Evolutionary conservation across 1,140 invertebrate genomes (phyloP), one percentile per base, ranked within the genome.

Genomic region (Zophobas atratus): DNA sequence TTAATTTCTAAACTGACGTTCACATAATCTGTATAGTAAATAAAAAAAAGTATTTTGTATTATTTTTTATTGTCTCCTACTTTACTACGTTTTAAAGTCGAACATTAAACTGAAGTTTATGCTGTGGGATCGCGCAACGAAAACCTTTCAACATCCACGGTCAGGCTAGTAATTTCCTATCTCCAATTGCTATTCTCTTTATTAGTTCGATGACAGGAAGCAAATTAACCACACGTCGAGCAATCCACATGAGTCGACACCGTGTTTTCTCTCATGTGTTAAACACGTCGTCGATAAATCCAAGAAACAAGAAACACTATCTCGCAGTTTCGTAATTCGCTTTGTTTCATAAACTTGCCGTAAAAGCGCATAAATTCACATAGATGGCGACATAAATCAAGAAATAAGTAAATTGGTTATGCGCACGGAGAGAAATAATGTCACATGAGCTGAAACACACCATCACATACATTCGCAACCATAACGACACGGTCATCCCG

Each of bases 401-500:
- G 35, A 57, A 78, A 78, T 70, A 60, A 78, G 63, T 78, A 74
- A 67, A 73, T 78, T 67, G 77, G 77, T 63, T 46, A 57, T 70
- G 77, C 70, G 75, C 49, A 55, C 57, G 70, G 36, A 36, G 48
- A 48, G 34, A 76, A 41, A 38, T 76, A 32, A 39, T 67, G 60
- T 67, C 60, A 43, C 43, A 67, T 39, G n/a, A 67, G 39, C 38
- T 43, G 60, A 67, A 67, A 41, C 60, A 67, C 38, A 67, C 60
- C 38, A 39, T 67, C 60, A 36, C n/a, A 60, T 8, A 60, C 56
- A 57, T 55, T 35, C 20, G 35, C 60, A 63, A 32, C 20, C 8
- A 33, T n/a, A 39, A 67, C 41, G 20, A 39, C 39, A 33, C 38
- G n/a, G 38, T 20, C 20, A 20, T 20, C 20, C 20, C 38, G 39